phyloP scores from a whole-genome alignment of 35 echinoderm and acorn worm genomes.

The Lytechinus variegatus region DNA sequence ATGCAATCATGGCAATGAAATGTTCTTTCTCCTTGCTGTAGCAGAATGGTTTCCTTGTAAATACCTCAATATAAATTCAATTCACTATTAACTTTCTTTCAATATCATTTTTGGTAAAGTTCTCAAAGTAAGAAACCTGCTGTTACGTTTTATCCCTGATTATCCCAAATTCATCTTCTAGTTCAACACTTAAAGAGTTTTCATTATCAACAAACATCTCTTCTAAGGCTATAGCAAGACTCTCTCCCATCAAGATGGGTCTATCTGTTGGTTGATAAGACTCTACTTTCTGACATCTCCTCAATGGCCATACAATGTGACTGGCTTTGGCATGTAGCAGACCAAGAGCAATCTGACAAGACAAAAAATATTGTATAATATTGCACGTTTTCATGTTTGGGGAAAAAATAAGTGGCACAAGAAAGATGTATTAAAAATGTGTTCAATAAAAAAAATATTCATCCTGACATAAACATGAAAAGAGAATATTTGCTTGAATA shows the following conservation, averaged over 20 bases:
- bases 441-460: not conserved
- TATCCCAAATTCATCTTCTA: not conserved
- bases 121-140: not conserved
- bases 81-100: too few relatives aligned
- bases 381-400: not conserved
- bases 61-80: too few relatives aligned
- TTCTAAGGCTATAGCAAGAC: not conserved
- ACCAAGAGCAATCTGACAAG: slow-evolving; percentile 83
- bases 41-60: too few relatives aligned
- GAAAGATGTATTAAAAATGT: not conserved
- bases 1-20: too few relatives aligned
- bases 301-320: slow-evolving; percentile 83
- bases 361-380: not conserved
- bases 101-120: not conserved
- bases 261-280: slow-evolving; percentile 54
- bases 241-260: slow-evolving; percentile 6
- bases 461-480: not conserved
- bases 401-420: not conserved
- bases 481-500: too few relatives aligned
- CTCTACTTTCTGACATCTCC: slow-evolving; percentile 66
- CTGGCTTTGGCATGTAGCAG: slow-evolving; percentile 89
- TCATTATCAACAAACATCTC: slow-evolving; percentile 25
- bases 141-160: slow-evolving; percentile 6
- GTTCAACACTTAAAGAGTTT: not conserved
- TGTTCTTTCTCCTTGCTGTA: too few relatives aligned